Evolutionary conservation across 2,797 vertebrate genomes (phyloP).

Genomic region (Pseudomugil tenellus): DNA sequence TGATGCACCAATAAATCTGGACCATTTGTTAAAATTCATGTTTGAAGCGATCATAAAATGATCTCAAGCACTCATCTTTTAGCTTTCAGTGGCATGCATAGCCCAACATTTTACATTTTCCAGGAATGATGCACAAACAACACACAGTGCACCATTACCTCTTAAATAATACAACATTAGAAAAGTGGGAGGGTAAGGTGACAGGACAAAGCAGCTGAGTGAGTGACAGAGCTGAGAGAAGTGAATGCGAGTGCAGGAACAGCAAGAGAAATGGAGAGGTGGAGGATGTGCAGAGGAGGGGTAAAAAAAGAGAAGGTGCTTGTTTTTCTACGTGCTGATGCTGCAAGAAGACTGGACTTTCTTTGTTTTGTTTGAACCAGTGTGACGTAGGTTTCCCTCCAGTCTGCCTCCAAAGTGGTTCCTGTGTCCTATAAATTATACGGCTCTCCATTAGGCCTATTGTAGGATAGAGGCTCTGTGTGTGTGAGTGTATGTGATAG

Average conservation of each 20-base stretch:
- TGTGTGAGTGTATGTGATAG: neutral
- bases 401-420: slow-evolving; percentile 33
- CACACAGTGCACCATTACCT: slow-evolving; percentile 9
- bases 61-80: neutral
- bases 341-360: slow-evolving; percentile 31
- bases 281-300: slow-evolving; percentile 11
- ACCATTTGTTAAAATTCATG: neutral
- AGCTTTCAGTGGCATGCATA: neutral
- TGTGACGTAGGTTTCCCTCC: slow-evolving; percentile 51
- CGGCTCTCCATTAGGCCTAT: slow-evolving; percentile 37
- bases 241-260: slow-evolving; percentile 13
- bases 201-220: slow-evolving; percentile 35
- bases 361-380: slow-evolving; percentile 49
- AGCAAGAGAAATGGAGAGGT: slow-evolving; percentile 11
- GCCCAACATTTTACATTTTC: neutral
- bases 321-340: slow-evolving; percentile 38
- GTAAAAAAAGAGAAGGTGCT: slow-evolving; percentile 33
- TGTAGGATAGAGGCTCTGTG: slow-evolving; percentile 32
- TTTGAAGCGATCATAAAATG: neutral
- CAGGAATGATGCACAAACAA: slow-evolving; percentile 16
- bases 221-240: slow-evolving; percentile 34
- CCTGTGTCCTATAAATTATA: slow-evolving; percentile 55
- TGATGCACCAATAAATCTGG: slow-evolving; percentile 2
- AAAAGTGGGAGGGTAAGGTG: slow-evolving; percentile 40
- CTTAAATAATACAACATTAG: slow-evolving; percentile 60